phyloP scores from a whole-genome alignment of 2,888 invertebrate species.

The Cantharis nigra region DNA sequence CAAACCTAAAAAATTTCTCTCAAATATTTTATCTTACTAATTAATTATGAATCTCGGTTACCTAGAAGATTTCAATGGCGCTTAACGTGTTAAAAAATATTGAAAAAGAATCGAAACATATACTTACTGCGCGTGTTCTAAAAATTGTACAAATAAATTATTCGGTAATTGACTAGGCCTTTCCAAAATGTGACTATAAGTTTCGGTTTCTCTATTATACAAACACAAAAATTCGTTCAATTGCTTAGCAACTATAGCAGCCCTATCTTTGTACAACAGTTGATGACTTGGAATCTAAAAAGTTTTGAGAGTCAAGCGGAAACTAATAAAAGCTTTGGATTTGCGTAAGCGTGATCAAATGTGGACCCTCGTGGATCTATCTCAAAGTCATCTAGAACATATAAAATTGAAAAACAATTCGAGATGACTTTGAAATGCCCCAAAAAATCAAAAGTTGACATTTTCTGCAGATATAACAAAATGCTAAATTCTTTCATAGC shows the following conservation, averaged over 20 bases:
- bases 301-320: conserved; percentile 4
- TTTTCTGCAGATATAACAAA: not conserved
- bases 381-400: not conserved
- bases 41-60: not conserved
- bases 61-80: not conserved
- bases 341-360: not conserved
- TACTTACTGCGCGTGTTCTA: conserved; percentile 62
- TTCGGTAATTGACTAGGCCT: conserved; percentile 62
- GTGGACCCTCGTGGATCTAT: not conserved
- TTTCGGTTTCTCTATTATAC: conserved; percentile 82
- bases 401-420: not conserved
- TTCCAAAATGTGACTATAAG: conserved; percentile 74
- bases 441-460: not conserved
- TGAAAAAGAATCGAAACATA: not conserved
- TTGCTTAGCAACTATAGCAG: conserved; percentile 83
- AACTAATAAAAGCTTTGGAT: not conserved
- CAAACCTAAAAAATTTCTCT: not conserved
- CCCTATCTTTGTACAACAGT: conserved; percentile 78
- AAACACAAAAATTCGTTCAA: conserved; percentile 82
- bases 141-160: conserved; percentile 64
- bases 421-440: not conserved
- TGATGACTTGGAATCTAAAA: conserved; percentile 70
- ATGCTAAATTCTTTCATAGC: too few relatives aligned
- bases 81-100: not conserved
- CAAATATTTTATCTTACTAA: not conserved